Evolutionary conservation across 1,140 invertebrate genomes (phyloP).

Genomic region (Trialeurodes vaporariorum): DNA sequence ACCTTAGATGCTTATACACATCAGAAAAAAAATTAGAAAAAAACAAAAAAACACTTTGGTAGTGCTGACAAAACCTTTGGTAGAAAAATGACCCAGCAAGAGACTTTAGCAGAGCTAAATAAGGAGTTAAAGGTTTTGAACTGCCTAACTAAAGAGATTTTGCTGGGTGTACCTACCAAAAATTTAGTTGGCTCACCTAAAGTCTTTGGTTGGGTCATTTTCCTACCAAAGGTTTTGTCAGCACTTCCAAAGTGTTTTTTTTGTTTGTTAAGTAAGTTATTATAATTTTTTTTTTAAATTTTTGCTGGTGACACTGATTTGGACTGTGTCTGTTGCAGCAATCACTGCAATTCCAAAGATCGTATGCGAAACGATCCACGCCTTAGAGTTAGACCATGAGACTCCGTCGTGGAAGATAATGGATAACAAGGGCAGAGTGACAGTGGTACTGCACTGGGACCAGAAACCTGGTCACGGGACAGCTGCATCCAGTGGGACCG

Average conservation of each 20-base stretch:
- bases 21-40: too few species aligned
- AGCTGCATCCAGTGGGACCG: slow-evolving; percentile 44
- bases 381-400: slow-evolving; percentile 84
- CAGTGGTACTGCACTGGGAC: slow-evolving; percentile 86
- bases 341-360: slow-evolving; percentile 91
- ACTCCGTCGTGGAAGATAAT: slow-evolving; percentile 93
- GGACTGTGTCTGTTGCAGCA: slow-evolving; percentile 48
- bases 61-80: too few species aligned
- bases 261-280: neutral
- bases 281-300: neutral
- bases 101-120: too few species aligned
- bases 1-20: too few species aligned
- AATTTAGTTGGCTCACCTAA: neutral
- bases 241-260: too few species aligned
- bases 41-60: too few species aligned
- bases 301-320: too few species aligned
- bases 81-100: too few species aligned
- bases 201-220: neutral
- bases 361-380: slow-evolving; percentile 90
- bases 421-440: slow-evolving; percentile 89
- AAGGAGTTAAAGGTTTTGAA: too few species aligned
- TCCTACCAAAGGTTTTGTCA: too few species aligned
- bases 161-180: too few species aligned
- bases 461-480: slow-evolving; percentile 43
- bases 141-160: too few species aligned